Conservation (phyloP, 2,113 vertebrate genomes). For the Hirundichthys speculiger region DNA sequence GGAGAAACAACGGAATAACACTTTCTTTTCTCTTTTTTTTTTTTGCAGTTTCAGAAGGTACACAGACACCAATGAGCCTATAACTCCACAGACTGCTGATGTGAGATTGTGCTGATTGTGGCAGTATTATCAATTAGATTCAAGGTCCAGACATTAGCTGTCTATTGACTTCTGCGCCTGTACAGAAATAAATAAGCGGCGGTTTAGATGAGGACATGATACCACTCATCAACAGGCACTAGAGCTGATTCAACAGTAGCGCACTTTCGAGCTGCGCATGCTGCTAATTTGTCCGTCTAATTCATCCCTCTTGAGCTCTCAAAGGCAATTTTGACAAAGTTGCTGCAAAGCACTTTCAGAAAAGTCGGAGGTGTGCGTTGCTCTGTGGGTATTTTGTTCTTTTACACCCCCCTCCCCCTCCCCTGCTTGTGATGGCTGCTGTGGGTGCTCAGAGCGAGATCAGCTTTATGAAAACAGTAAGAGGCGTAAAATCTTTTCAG, state of each 20-base stretch:
- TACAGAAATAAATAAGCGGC: conserved; percentile 19
- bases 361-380: conserved; percentile 5
- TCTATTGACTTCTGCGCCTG: neutral
- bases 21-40: no score
- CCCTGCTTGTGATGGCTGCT: conserved; percentile 21
- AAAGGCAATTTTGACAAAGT: conserved; percentile 31
- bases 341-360: conserved; percentile 26
- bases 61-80: no score
- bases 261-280: conserved; percentile 16
- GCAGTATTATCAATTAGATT: no score
- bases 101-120: no score
- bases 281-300: conserved; percentile 42
- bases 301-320: conserved; percentile 24
- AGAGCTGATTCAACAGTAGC: neutral
- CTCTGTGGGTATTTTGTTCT: conserved; percentile 23
- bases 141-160: no score
- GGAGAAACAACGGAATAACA: no score
- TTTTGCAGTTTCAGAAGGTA: no score
- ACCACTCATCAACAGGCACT: conserved; percentile 8
- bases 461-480: conserved; percentile 19
- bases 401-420: neutral
- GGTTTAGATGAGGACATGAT: conserved; percentile 16
- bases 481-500: neutral
- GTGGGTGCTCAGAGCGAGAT: conserved; percentile 11
- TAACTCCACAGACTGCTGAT: neutral